Conservation (phyloP, 2,888 invertebrate genomes). For the Arctia plantaginis region DNA sequence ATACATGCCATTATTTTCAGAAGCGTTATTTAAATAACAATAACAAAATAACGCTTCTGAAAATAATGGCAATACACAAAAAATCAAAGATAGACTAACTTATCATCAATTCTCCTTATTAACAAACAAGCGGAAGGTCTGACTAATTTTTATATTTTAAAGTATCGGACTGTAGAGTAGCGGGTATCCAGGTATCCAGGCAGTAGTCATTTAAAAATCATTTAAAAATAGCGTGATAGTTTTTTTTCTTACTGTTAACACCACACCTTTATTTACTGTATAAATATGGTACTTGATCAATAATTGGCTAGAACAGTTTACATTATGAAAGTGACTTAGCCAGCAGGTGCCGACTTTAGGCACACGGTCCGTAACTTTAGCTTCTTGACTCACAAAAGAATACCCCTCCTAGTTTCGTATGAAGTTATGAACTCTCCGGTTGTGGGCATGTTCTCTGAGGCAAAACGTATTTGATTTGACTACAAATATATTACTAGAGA, state of each 20-base stretch:
- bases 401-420: slow-evolving; percentile 14
- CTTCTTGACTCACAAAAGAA: slow-evolving; percentile 17
- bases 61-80: not conserved
- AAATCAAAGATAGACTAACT: too few relatives aligned
- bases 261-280: not conserved
- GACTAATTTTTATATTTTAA: not conserved
- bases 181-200: too few relatives aligned
- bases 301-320: not conserved
- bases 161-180: too few relatives aligned
- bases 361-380: slow-evolving; percentile 9
- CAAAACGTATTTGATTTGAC: slow-evolving; percentile 5
- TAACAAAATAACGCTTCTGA: too few relatives aligned
- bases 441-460: slow-evolving; percentile 9
- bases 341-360: not conserved
- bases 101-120: not conserved
- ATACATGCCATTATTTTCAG: too few relatives aligned
- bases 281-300: not conserved
- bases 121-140: not conserved
- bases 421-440: slow-evolving; percentile 15
- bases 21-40: too few relatives aligned
- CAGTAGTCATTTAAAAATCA: too few relatives aligned
- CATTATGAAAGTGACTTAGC: slow-evolving; percentile 1
- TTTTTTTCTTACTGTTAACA: not conserved
- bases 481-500: not conserved
- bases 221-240: too few relatives aligned